A percentile compares a stretch with the other conserved stretches of the same genome.
Evolutionary conservation across 2,113 vertebrate genomes (phyloP).

Genomic region (Gopherus flavomarginatus): DNA sequence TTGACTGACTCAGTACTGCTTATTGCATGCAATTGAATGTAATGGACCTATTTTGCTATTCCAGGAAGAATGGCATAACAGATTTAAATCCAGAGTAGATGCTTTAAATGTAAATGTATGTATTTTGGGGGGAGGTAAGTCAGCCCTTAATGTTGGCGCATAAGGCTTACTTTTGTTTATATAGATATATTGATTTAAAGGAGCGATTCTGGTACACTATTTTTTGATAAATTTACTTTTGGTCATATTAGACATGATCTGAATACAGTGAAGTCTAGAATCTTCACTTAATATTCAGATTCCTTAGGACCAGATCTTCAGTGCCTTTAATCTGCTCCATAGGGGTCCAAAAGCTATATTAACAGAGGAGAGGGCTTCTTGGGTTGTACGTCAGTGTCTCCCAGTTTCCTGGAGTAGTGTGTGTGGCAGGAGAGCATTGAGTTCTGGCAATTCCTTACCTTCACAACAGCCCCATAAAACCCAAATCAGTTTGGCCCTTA

Average conservation of each 20-base stretch:
- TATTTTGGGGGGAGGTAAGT: background rate
- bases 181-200: background rate
- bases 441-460: background rate
- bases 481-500: background rate
- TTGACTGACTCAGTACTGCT: background rate
- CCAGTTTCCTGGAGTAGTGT: background rate
- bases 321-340: background rate
- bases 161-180: background rate
- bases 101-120: background rate
- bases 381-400: background rate
- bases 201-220: background rate
- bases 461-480: background rate
- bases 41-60: background rate
- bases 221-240: background rate
- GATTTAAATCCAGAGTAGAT: background rate
- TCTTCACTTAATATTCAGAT: background rate
- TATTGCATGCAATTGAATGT: background rate
- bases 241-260: background rate
- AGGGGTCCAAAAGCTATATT: background rate
- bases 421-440: background rate
- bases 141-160: background rate
- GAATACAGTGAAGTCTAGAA: background rate
- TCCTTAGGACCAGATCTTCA: background rate
- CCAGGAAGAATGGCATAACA: background rate
- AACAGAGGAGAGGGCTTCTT: background rate